A percentile compares a stretch with the other conserved stretches of the same genome.
phyloP scores from a whole-genome alignment of 2,113 vertebrate genomes.

The Hippotragus niger region DNA sequence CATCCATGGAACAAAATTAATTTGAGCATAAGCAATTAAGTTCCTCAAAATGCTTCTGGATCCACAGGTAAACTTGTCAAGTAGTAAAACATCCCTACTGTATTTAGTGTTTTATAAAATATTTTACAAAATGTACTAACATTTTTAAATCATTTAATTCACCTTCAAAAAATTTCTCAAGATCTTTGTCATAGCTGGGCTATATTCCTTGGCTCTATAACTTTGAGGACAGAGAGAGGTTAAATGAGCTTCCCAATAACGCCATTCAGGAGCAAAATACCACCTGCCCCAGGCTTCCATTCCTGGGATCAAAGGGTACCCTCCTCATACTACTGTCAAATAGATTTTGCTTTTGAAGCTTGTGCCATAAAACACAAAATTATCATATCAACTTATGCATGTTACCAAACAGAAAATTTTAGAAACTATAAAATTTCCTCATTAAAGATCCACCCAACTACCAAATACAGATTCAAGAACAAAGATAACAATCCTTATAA shows the following conservation, averaged over 20 bases:
- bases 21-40: slow-evolving; percentile 3
- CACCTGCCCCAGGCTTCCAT: background rate
- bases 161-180: slow-evolving; percentile 2
- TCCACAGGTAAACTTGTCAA: background rate
- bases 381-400: background rate
- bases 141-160: background rate
- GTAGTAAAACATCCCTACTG: background rate
- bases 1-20: background rate
- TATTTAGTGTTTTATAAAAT: background rate
- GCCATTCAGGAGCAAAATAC: background rate
- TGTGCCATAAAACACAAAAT: slow-evolving; percentile 23
- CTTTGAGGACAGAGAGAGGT: background rate
- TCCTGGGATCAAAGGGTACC: background rate
- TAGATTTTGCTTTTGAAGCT: background rate
- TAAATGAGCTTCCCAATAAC: background rate
- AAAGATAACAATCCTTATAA: background rate
- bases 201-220: background rate
- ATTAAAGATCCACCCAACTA: background rate
- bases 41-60: background rate
- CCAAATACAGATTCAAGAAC: background rate
- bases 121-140: background rate
- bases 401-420: background rate
- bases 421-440: background rate
- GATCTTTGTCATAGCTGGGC: background rate
- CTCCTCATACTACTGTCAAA: background rate